Evolutionary conservation across 2,797 vertebrate species (phyloP), one percentile per base, ranked within the genome.

Genomic region (Parotocinclus haroldoi): DNA sequence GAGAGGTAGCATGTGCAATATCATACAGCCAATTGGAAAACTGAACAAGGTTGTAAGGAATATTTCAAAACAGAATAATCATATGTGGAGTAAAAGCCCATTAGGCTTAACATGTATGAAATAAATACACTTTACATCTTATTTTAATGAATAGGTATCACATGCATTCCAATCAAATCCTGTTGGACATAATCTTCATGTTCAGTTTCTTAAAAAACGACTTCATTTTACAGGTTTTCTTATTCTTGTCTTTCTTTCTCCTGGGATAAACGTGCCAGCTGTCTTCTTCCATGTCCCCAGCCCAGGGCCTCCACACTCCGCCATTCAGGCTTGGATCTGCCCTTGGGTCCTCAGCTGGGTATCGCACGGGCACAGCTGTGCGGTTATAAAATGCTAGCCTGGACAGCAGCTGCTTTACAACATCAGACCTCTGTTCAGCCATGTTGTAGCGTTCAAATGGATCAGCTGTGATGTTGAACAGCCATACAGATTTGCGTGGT

Each of bases 271-370:
- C 79, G 10, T 84, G 85, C 77, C 85, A 89, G 51, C 80, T 88
- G 1, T 94, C 93, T 0, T 76, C 90, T 1, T 96, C 93, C 0
- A 92, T 93, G 4, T 95, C 95, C 0, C 88, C 91, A 36, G 92
- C 92, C 97, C 97, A 99, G 0, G 97, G 96, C 1, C 92, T 91
- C 97, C 97, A 99, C 16, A 94, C 96, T 0, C 96, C 97, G 0
- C 95, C 96, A 0, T 98, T 96, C 66, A 95, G 91, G 60, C 92
- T 90, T 0, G 97, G 97, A 65, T 95, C 90, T 39, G 94, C 96
- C 10, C 93, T 88, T 0, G 92, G 92, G 68, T 99, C 98, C 79
- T 98, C 95, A 0, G 92, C 88, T 0, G 97, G 97, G 79, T 96
- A 99, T 52, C 95, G 88, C n/a, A 99, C 96, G 0, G 95, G 95